Evolutionary conservation across 1,140 invertebrate species (phyloP), one percentile per base, ranked within the genome.

Genomic region (Drosophila kanapiae): DNA sequence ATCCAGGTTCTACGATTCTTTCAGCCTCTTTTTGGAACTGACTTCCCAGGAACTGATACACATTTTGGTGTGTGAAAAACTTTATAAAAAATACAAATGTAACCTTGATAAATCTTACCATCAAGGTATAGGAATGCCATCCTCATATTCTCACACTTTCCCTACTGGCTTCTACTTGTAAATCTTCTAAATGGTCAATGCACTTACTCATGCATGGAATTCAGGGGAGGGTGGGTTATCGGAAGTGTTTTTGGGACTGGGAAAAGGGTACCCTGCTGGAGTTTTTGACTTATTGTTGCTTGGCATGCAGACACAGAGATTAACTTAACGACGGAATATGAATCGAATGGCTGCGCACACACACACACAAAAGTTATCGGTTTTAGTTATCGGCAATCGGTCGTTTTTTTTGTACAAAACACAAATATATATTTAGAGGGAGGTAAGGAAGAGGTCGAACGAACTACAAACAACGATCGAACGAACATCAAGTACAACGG

Each of bases 241-340:
- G 35, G 27, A 56, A 43, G 29, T 35, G 35, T 14, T 23, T 9
- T n/a, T n/a, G n/a, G 60, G n/a, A 58, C 57, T 62, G 62, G 62
- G 14, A 35, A 6, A 11, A 35, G 18, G 56, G 38, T n/a, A 62
- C 67, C 67, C 67, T 68, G 64, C 67, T 45, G 6, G 23, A 35
- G 33, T 53, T 42, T 40, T 51, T 13, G 16, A 18, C 23, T 23
- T 23, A 23, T 27, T 49, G 35, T 49, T 33, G 38, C 29, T 68
- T 68, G 38, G 56, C 70, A 74, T 74, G 70, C 70, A 74, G 67
- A 74, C 70, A 74, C 67, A 72, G 53, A 60, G 49, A 68, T 54
- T 43, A 31, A 56, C 16, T 54, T 54, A 43, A 68, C 62, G 35
- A 68, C 67, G 51, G 63, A 38, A 18, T 35, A 68, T 68, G 67